Evolutionary conservation across 2,113 vertebrate species (phyloP).

Genomic region (Calypte anna): DNA sequence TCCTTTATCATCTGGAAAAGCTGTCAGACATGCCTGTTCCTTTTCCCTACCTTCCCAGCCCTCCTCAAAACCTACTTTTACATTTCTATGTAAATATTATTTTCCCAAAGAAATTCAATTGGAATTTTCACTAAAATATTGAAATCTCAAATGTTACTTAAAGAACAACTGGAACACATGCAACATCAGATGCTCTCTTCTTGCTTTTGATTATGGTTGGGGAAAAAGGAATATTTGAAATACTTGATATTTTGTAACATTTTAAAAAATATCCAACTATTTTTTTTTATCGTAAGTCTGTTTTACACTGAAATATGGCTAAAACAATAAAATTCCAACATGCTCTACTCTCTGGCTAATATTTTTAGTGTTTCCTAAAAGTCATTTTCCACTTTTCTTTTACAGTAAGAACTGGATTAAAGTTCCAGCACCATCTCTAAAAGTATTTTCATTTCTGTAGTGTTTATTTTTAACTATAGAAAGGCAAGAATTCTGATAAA

Average conservation of each 20-base stretch:
- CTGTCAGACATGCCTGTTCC: not conserved
- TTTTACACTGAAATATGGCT: not conserved
- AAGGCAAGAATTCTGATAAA: not conserved
- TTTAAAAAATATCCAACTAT: not conserved
- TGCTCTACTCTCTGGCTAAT: not conserved
- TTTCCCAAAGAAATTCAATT: not conserved
- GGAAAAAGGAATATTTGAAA: not conserved
- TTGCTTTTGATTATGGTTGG: not conserved
- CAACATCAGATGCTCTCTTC: not conserved
- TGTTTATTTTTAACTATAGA: not conserved
- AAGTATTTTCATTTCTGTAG: not conserved
- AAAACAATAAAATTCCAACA: not conserved
- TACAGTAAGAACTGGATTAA: not conserved
- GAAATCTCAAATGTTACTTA: not conserved
- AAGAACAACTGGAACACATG: not conserved
- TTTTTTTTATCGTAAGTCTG: not conserved
- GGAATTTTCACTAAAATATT: not conserved
- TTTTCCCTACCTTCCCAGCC: not conserved
- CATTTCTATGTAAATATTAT: not conserved
- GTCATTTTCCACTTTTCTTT: not conserved
- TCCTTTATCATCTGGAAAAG: not conserved
- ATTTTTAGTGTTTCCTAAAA: not conserved
- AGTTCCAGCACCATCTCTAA: not conserved
- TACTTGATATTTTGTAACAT: not conserved
- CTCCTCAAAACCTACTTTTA: not conserved